Conservation (phyloP, 2,888 invertebrate genomes). For the Drosophila lutescens region DNA sequence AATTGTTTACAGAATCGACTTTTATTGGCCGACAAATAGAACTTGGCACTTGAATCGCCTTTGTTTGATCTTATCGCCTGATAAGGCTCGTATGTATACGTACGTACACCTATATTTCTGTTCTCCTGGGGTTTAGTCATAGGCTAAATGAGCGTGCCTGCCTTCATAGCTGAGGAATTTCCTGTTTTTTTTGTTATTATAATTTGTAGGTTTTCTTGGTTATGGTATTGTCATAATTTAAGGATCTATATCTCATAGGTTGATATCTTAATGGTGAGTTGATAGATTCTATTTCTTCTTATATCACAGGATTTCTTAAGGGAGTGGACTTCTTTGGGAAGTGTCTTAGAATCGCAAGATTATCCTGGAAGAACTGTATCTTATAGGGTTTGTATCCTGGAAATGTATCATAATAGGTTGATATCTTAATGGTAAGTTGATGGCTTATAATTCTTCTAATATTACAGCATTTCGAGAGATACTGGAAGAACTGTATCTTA, state of each 20-base stretch:
- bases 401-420: no score
- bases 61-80: conserved; percentile 62
- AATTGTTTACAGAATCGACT: conserved; percentile 40
- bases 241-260: no score
- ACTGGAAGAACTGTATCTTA: no score
- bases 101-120: conserved; percentile 3
- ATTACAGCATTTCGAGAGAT: no score
- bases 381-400: not conserved
- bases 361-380: no score
- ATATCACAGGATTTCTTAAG: not conserved
- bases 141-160: conserved; percentile 10
- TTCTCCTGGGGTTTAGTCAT: conserved; percentile 52
- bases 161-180: conserved; percentile 33
- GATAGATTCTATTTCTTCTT: no score
- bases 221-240: no score
- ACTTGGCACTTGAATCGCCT: conserved; percentile 42
- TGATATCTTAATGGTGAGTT: not conserved
- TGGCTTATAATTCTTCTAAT: no score
- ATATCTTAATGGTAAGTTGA: no score
- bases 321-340: no score
- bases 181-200: conserved; percentile 9
- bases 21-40: conserved; percentile 50
- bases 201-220: no score
- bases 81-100: conserved; percentile 41
- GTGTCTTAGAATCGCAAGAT: no score